Evolutionary conservation across 2,888 invertebrate species (phyloP), one percentile per base, ranked within the genome.

Genomic region (Sicus ferrugineus): DNA sequence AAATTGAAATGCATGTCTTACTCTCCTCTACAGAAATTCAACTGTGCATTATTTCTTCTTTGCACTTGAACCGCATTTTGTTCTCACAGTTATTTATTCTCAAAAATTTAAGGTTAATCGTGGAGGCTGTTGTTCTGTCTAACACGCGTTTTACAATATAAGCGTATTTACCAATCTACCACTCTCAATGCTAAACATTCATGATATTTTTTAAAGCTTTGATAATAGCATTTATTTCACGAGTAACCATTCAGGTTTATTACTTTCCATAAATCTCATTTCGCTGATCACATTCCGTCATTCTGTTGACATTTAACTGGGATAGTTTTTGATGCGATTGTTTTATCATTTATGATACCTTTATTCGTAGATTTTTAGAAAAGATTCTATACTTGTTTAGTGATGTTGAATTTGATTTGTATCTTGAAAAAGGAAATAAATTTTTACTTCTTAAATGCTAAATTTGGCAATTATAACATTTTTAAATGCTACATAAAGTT

Each of bases 281-380:
- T 23, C 14, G 31, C 48, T 23, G 3, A 26, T 54, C 21, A n/a
- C n/a, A n/a, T n/a, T n/a, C n/a, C 50, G n/a, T 30, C 61, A 61
- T 59, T 59, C 31, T 61, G n/a, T 61, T 59, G 38, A 11, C 23
- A 48, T 28, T 23, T 2, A 31, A 6, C 30, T 21, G 31, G 23
- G 14, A 61, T 67, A 28, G 46, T 67, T 59, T 59, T 31, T 59
- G 52, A 59, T 16, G 59, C 61, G n/a, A 67, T 67, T 67, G 67
- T 59, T 30, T 59, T 19, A n/a, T n/a, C 14, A 52, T 61, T 50
- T 50, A 61, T 67, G 59, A 16, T 34, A 28, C 50, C 30, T 61
- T 34, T 30, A 26, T 34, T 48, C 38, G 48, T 59, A 16, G 38
- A 4, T 38, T 42, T n/a, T n/a, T n/a, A n/a, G n/a, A n/a, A n/a